Conservation (phyloP, 64 coral and sea anemone species). For the Cladopsammia gracilis region DNA sequence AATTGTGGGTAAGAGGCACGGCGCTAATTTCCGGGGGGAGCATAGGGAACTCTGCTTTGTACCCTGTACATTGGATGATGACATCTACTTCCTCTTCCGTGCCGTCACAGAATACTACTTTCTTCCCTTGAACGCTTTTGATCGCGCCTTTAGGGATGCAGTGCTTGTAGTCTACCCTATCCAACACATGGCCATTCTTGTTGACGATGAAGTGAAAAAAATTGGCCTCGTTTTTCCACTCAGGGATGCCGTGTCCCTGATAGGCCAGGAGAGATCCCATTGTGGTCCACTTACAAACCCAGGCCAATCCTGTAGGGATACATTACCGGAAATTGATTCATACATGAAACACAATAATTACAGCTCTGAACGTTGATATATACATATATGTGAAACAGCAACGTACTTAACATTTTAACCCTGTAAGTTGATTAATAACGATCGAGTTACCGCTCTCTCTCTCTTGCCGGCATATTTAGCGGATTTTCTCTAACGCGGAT, state of each 20-base stretch:
- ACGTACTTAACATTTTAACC: too few species aligned
- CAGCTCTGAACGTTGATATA: too few species aligned
- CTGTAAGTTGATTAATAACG: too few species aligned
- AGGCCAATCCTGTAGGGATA: constrained; percentile 50
- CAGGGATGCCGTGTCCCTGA: constrained; percentile 89
- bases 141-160: constrained; percentile 91
- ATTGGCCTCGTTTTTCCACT: constrained; percentile 85
- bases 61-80: constrained; percentile 89
- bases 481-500: too few species aligned
- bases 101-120: constrained; percentile 73
- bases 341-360: too few species aligned
- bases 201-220: constrained; percentile 91
- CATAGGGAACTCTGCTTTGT: constrained; percentile 55
- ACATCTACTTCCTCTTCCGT: constrained; percentile 82
- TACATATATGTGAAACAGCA: too few species aligned
- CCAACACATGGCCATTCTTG: constrained; percentile 89
- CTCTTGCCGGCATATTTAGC: too few species aligned
- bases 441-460: too few species aligned
- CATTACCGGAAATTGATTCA: too few species aligned
- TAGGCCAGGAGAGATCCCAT: constrained; percentile 82
- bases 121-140: constrained; percentile 63
- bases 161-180: constrained; percentile 82
- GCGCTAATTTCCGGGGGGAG: constrained; percentile 47
- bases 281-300: constrained; percentile 87
- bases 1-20: constrained; percentile 62